phyloP scores from a whole-genome alignment of 2,797 vertebrate genomes.

The Malurus leucopterus region DNA sequence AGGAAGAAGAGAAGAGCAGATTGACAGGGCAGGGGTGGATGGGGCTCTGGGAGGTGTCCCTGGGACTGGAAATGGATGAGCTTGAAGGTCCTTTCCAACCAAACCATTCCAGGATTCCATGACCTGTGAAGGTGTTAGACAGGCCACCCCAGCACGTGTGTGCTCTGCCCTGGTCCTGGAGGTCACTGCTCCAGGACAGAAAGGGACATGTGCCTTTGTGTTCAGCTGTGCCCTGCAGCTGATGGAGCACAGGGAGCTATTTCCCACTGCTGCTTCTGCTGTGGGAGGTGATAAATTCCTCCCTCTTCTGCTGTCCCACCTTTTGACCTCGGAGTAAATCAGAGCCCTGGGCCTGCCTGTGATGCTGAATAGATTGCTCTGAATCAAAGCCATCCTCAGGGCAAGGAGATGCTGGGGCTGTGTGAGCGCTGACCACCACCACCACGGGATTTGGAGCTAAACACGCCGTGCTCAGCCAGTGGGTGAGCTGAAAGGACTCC shows the following conservation, averaged over 20 bases:
- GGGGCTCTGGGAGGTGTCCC: background rate
- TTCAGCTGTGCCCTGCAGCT: background rate
- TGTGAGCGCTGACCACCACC: background rate
- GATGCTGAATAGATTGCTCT: background rate
- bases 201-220: background rate
- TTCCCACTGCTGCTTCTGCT: background rate
- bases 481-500: background rate
- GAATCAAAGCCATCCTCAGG: background rate
- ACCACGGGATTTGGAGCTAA: accelerated
- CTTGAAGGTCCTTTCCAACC: background rate
- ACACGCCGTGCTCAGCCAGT: background rate
- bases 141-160: accelerated
- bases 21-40: background rate
- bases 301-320: background rate
- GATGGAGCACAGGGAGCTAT: background rate
- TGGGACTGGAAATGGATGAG: background rate
- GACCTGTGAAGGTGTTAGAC: background rate
- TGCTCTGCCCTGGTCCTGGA: background rate
- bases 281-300: constrained; percentile 7
- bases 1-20: background rate
- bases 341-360: background rate
- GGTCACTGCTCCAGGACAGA: accelerated
- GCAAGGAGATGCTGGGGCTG: background rate
- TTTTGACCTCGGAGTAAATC: constrained; percentile 18
- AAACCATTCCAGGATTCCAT: background rate